Evolutionary conservation across 2,888 invertebrate genomes (phyloP).

Genomic region (Gnatocerus cornutus): DNA sequence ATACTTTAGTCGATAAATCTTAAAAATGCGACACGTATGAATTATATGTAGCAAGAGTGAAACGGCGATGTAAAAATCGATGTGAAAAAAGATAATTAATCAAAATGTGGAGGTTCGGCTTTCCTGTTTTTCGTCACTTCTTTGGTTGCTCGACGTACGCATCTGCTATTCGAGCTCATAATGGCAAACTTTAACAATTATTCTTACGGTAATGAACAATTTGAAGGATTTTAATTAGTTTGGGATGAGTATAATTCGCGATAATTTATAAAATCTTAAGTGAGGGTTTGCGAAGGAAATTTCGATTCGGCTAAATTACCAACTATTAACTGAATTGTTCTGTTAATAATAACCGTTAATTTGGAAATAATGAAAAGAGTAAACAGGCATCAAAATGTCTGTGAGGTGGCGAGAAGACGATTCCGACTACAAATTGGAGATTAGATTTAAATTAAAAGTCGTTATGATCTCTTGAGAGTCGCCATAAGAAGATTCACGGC

Average conservation of each 20-base stretch:
- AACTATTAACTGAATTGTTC: conserved; percentile 26
- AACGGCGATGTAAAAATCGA: conserved; percentile 28
- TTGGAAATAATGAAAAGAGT: conserved; percentile 19
- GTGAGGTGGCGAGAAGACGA: neutral
- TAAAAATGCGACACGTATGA: conserved; percentile 22
- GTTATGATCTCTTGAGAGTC: conserved; percentile 11
- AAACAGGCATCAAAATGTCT: conserved; percentile 31
- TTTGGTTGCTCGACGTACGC: conserved; percentile 30
- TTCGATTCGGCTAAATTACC: conserved; percentile 29
- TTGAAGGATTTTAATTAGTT: conserved; percentile 42
- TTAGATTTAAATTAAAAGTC: conserved; percentile 36
- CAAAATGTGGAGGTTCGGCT: conserved; percentile 25
- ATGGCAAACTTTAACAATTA: conserved; percentile 35
- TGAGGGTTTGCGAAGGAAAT: conserved; percentile 18
- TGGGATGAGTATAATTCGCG: conserved; percentile 30
- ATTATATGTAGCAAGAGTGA: conserved; percentile 29
- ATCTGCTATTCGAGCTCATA: conserved; percentile 36
- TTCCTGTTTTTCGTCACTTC: conserved; percentile 34
- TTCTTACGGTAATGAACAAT: conserved; percentile 42
- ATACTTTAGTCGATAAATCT: too few species aligned
- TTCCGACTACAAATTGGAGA: conserved; percentile 22
- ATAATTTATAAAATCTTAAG: conserved; percentile 40
- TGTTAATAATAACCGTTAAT: conserved; percentile 27
- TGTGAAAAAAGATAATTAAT: conserved; percentile 30
- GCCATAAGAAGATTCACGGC: conserved; percentile 20